A percentile compares a stretch with the other conserved stretches of the same genome.
Conservation (phyloP, 2,797 vertebrate genomes). For the Sebastes oblongus region DNA sequence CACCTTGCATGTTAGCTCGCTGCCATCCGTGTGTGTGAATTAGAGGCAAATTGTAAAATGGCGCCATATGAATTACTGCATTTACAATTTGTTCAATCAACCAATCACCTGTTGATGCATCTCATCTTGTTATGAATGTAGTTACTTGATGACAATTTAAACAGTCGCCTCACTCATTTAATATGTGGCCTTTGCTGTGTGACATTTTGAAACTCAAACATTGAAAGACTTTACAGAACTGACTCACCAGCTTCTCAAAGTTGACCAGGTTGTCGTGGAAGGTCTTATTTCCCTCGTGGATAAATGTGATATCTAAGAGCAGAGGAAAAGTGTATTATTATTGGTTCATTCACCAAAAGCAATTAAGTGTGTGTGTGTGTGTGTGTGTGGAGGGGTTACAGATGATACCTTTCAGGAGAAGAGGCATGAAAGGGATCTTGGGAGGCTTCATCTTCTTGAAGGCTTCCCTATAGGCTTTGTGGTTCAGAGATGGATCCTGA, state of each 20-base stretch:
- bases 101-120: not conserved
- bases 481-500: slow-evolving; percentile 97
- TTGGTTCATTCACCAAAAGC: not conserved
- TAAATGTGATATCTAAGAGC: slow-evolving; percentile 94
- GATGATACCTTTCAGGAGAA: slow-evolving; percentile 92
- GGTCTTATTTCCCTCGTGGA: slow-evolving; percentile 99
- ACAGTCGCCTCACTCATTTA: not conserved
- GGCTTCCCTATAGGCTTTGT: slow-evolving; percentile 97
- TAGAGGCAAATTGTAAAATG: not conserved
- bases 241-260: slow-evolving; percentile 94
- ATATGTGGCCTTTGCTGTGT: not conserved
- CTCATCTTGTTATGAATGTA: not conserved
- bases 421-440: slow-evolving; percentile 98
- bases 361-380: not conserved
- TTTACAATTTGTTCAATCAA: not conserved
- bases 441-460: slow-evolving; percentile 99
- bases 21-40: not conserved
- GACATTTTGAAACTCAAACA: not conserved
- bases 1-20: not conserved
- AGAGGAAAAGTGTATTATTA: not conserved
- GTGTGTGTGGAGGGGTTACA: not conserved
- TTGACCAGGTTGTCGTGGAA: slow-evolving; percentile 99
- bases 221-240: not conserved
- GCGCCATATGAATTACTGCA: not conserved
- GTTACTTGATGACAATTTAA: not conserved